Evolutionary conservation across 2,797 vertebrate species (phyloP).

Genomic region (Cuniculus paca): DNA sequence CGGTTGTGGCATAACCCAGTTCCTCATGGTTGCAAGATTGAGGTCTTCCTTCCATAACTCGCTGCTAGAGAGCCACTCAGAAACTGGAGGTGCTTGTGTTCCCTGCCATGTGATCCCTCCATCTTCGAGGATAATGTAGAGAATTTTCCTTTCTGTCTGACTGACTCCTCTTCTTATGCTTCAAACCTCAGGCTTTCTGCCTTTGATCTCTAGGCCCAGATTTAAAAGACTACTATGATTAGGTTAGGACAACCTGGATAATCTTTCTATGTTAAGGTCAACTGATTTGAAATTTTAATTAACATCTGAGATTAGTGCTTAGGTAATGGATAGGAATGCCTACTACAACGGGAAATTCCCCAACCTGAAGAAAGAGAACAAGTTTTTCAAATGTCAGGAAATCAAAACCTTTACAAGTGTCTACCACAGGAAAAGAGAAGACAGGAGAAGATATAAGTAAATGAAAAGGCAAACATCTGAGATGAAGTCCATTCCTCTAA

Average conservation of each 20-base stretch:
- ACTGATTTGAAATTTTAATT: neutral
- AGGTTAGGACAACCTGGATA: neutral
- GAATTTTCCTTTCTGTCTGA: neutral
- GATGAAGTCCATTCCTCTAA: neutral
- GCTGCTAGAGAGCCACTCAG: neutral
- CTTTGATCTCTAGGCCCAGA: neutral
- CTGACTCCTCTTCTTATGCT: neutral
- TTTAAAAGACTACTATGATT: neutral
- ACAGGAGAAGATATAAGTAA: neutral
- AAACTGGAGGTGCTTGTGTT: neutral
- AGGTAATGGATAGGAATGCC: neutral
- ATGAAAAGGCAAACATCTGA: neutral
- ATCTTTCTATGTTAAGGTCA: conserved; percentile 30
- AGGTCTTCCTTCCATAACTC: neutral
- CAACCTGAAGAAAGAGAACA: neutral
- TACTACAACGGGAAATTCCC: neutral
- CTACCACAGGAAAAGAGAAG: neutral
- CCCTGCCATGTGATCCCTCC: neutral
- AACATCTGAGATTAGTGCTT: neutral
- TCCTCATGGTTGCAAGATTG: neutral
- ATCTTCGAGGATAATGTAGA: neutral
- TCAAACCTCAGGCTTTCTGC: neutral
- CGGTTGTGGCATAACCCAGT: neutral
- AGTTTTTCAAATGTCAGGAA: neutral
- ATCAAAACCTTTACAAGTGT: neutral